Evolutionary conservation across 2,888 invertebrate species (phyloP).

Genomic region (Nomada fucata): DNA sequence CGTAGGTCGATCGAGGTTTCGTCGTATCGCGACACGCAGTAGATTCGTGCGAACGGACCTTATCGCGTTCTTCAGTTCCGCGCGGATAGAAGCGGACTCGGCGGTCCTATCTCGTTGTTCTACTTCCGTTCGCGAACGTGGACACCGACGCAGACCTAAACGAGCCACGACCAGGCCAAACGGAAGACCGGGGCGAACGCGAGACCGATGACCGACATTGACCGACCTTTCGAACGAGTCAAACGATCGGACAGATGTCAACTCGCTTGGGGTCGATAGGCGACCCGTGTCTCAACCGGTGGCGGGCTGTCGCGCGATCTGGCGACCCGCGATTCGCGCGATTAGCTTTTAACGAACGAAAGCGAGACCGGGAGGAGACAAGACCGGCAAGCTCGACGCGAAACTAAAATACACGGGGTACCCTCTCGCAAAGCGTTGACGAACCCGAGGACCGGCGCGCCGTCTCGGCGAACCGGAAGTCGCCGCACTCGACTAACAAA

Average conservation of each 20-base stretch:
- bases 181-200: slow-evolving; percentile 11
- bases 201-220: slow-evolving; percentile 28
- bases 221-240: slow-evolving; percentile 40
- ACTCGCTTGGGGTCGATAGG: slow-evolving; percentile 20
- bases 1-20: no score
- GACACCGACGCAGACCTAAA: neutral
- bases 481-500: slow-evolving; percentile 46
- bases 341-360: neutral
- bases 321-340: slow-evolving; percentile 10
- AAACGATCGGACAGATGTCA: slow-evolving; percentile 35
- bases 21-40: no score
- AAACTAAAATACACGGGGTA: no score
- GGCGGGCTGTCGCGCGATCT: slow-evolving; percentile 7
- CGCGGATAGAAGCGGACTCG: neutral
- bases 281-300: neutral
- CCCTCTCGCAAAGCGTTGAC: no score
- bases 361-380: no score
- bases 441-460: neutral
- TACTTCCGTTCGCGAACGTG: no score
- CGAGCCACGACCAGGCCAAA: neutral
- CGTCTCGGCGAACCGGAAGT: slow-evolving; percentile 55
- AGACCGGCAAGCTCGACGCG: no score
- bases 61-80: neutral
- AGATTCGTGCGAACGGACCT: no score
- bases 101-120: neutral